phyloP scores from a whole-genome alignment of 2,113 vertebrate genomes.

The Struthidea cinerea region DNA sequence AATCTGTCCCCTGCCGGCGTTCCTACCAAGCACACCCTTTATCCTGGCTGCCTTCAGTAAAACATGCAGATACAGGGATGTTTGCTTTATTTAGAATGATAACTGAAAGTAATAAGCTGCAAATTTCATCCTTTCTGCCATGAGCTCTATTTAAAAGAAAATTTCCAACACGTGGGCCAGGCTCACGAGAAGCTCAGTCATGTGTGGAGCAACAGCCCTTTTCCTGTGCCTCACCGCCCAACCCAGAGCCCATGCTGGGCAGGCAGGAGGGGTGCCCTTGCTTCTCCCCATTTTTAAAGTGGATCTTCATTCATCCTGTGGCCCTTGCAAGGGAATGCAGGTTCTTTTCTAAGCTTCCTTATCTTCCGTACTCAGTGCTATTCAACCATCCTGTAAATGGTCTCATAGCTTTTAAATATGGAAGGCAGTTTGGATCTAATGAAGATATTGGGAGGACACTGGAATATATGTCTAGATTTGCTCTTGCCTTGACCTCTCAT shows the following conservation, averaged over 20 bases:
- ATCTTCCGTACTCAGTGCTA: neutral
- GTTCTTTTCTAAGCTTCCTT: neutral
- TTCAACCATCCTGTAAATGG: neutral
- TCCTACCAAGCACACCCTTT: neutral
- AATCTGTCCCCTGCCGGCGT: neutral
- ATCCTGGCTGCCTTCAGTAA: neutral
- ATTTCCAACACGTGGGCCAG: neutral
- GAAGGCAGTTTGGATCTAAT: neutral
- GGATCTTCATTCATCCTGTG: neutral
- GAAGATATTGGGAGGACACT: neutral
- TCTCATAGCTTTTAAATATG: neutral
- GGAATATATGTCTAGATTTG: neutral
- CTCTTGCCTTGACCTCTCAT: neutral
- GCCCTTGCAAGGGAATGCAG: neutral
- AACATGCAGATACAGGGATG: neutral
- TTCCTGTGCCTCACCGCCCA: neutral
- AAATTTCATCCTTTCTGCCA: slow-evolving; percentile 29
- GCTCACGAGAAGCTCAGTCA: neutral
- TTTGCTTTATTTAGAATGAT: slow-evolving; percentile 31
- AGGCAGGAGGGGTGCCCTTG: neutral
- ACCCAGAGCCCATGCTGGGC: accelerated
- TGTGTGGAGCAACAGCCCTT: neutral
- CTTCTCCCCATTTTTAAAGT: neutral
- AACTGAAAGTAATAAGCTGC: slow-evolving; percentile 13
- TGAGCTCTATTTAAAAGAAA: slow-evolving; percentile 16